Evolutionary conservation across 1,140 invertebrate genomes (phyloP), one percentile per base, ranked within the genome.

Genomic region (Polypedilum vanderplanki): DNA sequence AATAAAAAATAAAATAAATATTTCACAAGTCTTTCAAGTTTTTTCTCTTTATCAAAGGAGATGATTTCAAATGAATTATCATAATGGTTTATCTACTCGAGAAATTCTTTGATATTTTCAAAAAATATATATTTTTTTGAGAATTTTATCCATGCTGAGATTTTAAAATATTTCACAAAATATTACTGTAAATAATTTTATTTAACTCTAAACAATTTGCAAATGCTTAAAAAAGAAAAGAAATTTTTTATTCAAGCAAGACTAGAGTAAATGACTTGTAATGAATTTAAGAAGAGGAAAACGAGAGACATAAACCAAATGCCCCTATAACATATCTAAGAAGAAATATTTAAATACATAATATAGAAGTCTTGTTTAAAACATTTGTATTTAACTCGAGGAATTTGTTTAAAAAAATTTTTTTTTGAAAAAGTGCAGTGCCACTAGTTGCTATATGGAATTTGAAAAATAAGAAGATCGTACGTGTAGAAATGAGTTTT

Each of bases 361-460:
- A 57, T 12, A 33, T 33, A 33, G 24, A 33, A 57, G 24, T 57
- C n/a, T 57, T 57, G 46, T 57, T 57, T 57, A 57, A 57, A 57
- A 57, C 3, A 57, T 57, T 57, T 57, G 12, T 57, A 4, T 57
- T n/a, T 57, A 8, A n/a, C 1, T 57, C 46, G 46, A 57, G 24
- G 12, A 57, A 12, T 57, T 57, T 57, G 46, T 57, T 57, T 57
- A 57, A 57, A 57, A 12, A 33, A 33, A 33, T 4, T 46, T 46
- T 57, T 57, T 57, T 57, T 8, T 57, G 46, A 57, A 57, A 57
- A 57, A 57, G 10, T 57, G 46, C 46, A 57, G 46, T 57, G 46
- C 46, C 46, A 57, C 46, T 57, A 57, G 46, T 57, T 57, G 46
- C 46, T 57, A 57, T 57, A 57, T 57, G 46, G 46, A 12, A 57